Base-by-base conservation (phyloP, 2,797 vertebrate species). In the Mormyrus hasselquistii region DNA sequence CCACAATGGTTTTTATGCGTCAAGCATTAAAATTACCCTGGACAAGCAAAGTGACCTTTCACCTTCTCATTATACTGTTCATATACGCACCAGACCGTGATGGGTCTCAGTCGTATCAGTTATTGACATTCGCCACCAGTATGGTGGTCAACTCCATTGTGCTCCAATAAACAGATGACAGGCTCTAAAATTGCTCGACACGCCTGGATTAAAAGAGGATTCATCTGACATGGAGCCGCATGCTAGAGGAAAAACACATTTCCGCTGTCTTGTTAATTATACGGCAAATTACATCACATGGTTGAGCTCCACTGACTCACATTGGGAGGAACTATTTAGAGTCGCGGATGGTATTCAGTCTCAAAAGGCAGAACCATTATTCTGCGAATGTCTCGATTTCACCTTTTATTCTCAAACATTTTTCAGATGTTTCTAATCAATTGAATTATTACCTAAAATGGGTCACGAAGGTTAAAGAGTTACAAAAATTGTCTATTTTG, bases 241-340 rank as follows among this genome's bases (percentile, higher is more conserved):
- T 89, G 69, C 2, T 22, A 29, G 82, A 62, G 90, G 76, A 25
- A 92, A 93, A 89, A 29, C 6, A 92, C 79, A 89, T 92, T 92
- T 90, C 59, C 87, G 53, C 88, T 89, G 84, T 90, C 91, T 92
- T 73, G 88, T 91, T 94, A 90, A 92, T 94, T 94, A 92, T 59
- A 59, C 89, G 53, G 79, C 79, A 89, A 52, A 91, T 90, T 89
- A 88, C 88, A 89, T 57, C 89, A 89, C 88, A 19, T 73, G 62
- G 82, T 89, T 87, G 7, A 62, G 87, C 52, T 76, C 52, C 90
- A 92, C 87, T 88, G 82, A 92, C 59, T 89, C 22, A 89, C 59
- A 88, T 59, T 3, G 3, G 82, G 88, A 52, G 69, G 22, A 52
- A 89, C 41, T 44, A 87, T 87, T 59, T 87, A 16, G 16, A 59